These are phyloP conservation scores for Acleris literana DNA, from an alignment of 2,888 invertebrate species.

Conservation along the genomic window DNA sequence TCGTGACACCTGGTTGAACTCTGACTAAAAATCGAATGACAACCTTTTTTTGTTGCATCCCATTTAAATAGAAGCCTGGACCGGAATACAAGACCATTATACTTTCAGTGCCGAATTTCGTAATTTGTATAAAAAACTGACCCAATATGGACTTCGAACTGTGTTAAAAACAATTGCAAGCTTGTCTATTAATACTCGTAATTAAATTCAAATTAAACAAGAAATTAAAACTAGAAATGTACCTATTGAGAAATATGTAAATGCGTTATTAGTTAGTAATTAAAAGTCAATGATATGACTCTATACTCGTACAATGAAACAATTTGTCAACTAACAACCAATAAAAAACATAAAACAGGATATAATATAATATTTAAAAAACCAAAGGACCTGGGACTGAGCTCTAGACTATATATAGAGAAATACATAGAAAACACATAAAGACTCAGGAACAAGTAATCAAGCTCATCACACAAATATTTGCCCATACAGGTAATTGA, in stretches of 20 bases:
- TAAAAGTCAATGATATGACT: not conserved
- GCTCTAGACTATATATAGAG: too few relatives aligned
- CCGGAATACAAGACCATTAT: constrained; percentile 1
- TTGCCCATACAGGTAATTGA: too few relatives aligned
- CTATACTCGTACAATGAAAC: too few relatives aligned
- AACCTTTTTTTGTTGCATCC: not conserved
- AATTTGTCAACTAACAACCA: not conserved
- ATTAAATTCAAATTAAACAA: constrained; percentile 19
- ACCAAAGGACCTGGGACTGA: too few relatives aligned
- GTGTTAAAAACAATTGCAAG: not conserved
- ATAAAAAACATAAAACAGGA: too few relatives aligned
- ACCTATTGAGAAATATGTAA: constrained; percentile 2
- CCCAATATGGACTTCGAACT: too few relatives aligned
- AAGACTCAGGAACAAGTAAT: too few relatives aligned
- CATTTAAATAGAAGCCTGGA: constrained; percentile 13
- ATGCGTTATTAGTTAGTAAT: not conserved
- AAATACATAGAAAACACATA: too few relatives aligned
- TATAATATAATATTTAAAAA: too few relatives aligned
- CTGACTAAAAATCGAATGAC: constrained; percentile 12
- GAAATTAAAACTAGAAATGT: constrained; percentile 32
- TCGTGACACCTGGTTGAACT: constrained; percentile 4
- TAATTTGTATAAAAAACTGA: too few relatives aligned
- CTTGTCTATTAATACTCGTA: not conserved
- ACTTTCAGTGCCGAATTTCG: not conserved
- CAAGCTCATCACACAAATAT: too few relatives aligned